Evolutionary conservation across 35 echinoderm and acorn worm species (phyloP).

Genomic region (Diadema setosum): DNA sequence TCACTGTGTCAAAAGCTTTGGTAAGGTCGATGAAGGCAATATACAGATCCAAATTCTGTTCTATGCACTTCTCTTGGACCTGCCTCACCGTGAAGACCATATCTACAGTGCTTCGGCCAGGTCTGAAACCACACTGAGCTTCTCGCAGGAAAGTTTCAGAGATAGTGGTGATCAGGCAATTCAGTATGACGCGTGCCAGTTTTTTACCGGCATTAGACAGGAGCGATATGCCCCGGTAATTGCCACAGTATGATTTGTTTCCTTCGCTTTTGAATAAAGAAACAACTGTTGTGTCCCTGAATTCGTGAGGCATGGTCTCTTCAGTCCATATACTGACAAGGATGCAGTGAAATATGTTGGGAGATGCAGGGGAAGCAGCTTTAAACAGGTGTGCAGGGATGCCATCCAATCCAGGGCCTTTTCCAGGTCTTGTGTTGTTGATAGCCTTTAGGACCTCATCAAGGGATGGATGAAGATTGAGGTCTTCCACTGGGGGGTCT

Average conservation of each 20-base stretch:
- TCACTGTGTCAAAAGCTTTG: slow-evolving; percentile 48
- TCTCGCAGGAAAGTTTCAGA: not conserved
- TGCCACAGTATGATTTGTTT: slow-evolving; percentile 9
- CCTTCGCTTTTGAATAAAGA: slow-evolving; percentile 30
- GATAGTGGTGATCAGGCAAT: not conserved
- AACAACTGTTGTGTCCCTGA: slow-evolving; percentile 22
- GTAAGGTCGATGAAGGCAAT: slow-evolving; percentile 47
- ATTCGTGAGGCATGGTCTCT: not conserved
- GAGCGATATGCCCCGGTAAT: too few relatives aligned
- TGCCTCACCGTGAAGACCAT: not conserved
- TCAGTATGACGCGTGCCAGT: not conserved
- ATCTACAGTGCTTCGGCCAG: slow-evolving; percentile 16
- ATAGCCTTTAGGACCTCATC: slow-evolving; percentile 10
- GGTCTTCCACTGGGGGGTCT: not conserved
- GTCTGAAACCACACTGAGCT: slow-evolving; percentile 2
- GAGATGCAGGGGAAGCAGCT: not conserved
- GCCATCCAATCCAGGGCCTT: slow-evolving; percentile 11
- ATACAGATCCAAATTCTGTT: slow-evolving; percentile 14
- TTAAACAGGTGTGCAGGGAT: slow-evolving; percentile 27
- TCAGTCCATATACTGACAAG: slow-evolving; percentile 23
- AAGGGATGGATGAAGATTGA: not conserved
- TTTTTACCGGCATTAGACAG: too few relatives aligned
- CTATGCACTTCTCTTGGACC: slow-evolving; percentile 31
- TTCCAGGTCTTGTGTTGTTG: slow-evolving; percentile 10
- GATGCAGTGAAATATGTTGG: not conserved